A percentile compares a stretch with the other conserved stretches of the same genome.
These are phyloP conservation scores for Lasioglossum vierecki DNA, from an alignment of 2,888 invertebrate genomes.

Conservation along the genomic window DNA sequence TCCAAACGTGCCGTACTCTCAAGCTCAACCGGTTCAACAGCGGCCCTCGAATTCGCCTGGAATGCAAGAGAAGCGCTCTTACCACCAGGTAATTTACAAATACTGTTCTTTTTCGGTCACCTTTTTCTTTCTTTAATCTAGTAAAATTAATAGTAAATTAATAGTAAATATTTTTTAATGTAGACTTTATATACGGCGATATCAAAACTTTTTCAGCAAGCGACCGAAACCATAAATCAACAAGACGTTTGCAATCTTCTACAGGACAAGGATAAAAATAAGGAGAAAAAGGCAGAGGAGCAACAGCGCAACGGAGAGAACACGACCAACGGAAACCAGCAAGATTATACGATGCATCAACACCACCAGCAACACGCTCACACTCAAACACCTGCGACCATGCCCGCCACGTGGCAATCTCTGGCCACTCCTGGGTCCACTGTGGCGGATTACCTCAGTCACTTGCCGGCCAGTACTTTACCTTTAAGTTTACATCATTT, in stretches of 20 bases:
- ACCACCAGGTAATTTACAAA: constrained; percentile 79
- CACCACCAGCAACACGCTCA: constrained; percentile 83
- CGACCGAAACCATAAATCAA: constrained; percentile 80
- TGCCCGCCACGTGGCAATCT: constrained; percentile 90
- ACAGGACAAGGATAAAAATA: constrained; percentile 81
- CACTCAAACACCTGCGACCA: constrained; percentile 83
- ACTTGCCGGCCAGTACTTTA: constrained; percentile 89
- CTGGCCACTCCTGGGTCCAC: constrained; percentile 90
- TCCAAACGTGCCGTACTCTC: constrained; percentile 82
- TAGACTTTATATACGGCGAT: background rate
- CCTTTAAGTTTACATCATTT: constrained; percentile 93
- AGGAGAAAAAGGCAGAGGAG: constrained; percentile 80
- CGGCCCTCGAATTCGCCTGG: constrained; percentile 82
- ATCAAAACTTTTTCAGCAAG: constrained; percentile 69
- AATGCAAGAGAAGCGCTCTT: constrained; percentile 82
- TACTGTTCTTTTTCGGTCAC: too few species aligned
- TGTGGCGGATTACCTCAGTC: constrained; percentile 93
- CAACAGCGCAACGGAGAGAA: constrained; percentile 84
- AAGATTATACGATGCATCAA: constrained; percentile 85
- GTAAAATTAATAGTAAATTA: too few species aligned
- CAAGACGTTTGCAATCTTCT: constrained; percentile 82
- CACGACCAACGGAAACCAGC: constrained; percentile 85
- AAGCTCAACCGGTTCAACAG: constrained; percentile 82
- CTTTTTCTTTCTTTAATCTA: too few species aligned
- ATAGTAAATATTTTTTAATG: too few species aligned